phyloP scores from a whole-genome alignment of 2,797 vertebrate genomes.

The Micrastur ruficollis region DNA sequence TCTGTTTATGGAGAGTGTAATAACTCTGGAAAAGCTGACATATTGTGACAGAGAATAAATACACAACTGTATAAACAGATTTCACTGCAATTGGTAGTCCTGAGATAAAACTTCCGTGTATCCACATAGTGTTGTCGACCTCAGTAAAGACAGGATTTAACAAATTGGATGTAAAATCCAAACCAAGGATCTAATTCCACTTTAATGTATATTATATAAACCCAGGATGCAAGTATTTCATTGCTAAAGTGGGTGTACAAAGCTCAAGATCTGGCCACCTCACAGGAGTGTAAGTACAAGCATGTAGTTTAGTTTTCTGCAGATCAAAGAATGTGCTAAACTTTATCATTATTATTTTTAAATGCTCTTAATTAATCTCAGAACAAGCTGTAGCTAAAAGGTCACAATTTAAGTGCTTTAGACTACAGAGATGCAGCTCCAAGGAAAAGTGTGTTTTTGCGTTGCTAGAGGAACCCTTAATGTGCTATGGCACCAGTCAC shows the following conservation, averaged over 20 bases:
- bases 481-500: constrained; percentile 20
- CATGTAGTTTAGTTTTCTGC: background rate
- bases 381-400: constrained; percentile 45
- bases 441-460: constrained; percentile 47
- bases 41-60: background rate
- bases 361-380: constrained; percentile 45
- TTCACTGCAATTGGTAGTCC: background rate
- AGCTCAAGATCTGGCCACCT: background rate
- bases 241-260: background rate
- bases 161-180: background rate
- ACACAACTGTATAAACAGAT: background rate
- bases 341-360: background rate
- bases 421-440: background rate
- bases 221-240: background rate
- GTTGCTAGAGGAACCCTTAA: constrained; percentile 64
- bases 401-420: constrained; percentile 43
- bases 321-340: background rate
- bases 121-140: background rate
- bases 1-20: background rate
- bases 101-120: background rate
- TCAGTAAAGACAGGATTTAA: background rate
- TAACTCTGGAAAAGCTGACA: background rate
- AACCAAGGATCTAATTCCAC: background rate
- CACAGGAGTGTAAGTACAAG: background rate
- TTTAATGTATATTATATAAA: background rate